Evolutionary conservation across 2,797 vertebrate species (phyloP).

Genomic region (Tadarida brasiliensis): DNA sequence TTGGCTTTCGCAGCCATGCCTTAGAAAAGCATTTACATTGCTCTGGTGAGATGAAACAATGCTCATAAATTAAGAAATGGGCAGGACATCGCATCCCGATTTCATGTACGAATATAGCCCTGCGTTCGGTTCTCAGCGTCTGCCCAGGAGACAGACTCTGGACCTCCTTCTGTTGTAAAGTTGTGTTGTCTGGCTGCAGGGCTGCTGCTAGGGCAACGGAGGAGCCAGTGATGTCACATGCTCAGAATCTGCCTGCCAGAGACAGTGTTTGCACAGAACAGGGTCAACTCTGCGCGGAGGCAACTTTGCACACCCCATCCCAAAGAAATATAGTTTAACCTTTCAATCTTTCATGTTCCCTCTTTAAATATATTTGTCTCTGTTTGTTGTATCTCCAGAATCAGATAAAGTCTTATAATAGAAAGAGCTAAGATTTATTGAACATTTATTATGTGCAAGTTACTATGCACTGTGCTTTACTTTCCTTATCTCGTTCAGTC

Average conservation of each 20-base stretch:
- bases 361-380: neutral
- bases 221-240: conserved; percentile 47
- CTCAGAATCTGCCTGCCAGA: conserved; percentile 36
- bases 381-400: neutral
- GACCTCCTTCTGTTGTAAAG: neutral
- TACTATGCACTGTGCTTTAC: neutral
- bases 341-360: neutral
- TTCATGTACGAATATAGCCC: conserved; percentile 1
- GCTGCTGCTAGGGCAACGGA: conserved; percentile 69
- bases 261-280: conserved; percentile 32
- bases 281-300: neutral
- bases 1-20: neutral
- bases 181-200: conserved; percentile 74
- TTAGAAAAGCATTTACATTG: neutral
- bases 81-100: neutral
- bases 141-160: neutral
- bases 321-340: neutral
- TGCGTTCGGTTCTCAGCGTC: neutral
- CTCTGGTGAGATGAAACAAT: neutral
- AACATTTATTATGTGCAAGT: neutral
- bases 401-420: neutral
- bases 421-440: conserved; percentile 24
- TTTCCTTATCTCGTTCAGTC: neutral
- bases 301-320: neutral
- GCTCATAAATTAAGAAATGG: neutral